Conservation (phyloP, 2,888 invertebrate genomes). For the Dasysyrphus albostriatus region DNA sequence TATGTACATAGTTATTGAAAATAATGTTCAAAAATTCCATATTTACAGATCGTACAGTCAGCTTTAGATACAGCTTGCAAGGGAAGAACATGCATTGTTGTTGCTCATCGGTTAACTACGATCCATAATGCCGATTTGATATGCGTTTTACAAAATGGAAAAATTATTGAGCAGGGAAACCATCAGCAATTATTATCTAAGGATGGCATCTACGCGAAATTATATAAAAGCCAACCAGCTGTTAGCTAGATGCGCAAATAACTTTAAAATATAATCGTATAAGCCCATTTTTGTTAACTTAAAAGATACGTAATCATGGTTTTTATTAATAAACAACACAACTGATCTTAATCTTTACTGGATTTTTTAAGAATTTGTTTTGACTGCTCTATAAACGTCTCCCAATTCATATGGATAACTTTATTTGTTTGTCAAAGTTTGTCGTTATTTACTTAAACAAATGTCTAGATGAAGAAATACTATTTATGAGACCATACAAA, state of each 20-base stretch:
- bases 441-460: too few relatives aligned
- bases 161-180: conserved; percentile 89
- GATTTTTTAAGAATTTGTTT: too few relatives aligned
- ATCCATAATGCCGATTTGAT: conserved; percentile 93
- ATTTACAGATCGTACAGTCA: conserved; percentile 88
- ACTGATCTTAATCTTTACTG: too few relatives aligned
- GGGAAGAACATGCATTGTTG: conserved; percentile 92
- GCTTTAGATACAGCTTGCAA: conserved; percentile 92
- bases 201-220: conserved; percentile 87
- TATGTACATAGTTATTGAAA: too few relatives aligned
- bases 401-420: too few relatives aligned
- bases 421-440: too few relatives aligned
- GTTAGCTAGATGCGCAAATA: conserved; percentile 9
- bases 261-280: too few relatives aligned
- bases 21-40: not conserved
- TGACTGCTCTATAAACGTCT: too few relatives aligned
- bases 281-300: not conserved
- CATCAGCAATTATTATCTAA: conserved; percentile 88
- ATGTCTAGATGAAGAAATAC: too few relatives aligned
- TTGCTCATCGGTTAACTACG: conserved; percentile 93
- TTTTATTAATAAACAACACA: not conserved
- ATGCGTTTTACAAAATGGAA: conserved; percentile 91
- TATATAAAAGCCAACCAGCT: conserved; percentile 86
- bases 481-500: too few relatives aligned
- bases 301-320: not conserved